phyloP scores from a whole-genome alignment of 37 sponge, comb jelly and placozoan genomes.

The Eunapius fragilis region DNA sequence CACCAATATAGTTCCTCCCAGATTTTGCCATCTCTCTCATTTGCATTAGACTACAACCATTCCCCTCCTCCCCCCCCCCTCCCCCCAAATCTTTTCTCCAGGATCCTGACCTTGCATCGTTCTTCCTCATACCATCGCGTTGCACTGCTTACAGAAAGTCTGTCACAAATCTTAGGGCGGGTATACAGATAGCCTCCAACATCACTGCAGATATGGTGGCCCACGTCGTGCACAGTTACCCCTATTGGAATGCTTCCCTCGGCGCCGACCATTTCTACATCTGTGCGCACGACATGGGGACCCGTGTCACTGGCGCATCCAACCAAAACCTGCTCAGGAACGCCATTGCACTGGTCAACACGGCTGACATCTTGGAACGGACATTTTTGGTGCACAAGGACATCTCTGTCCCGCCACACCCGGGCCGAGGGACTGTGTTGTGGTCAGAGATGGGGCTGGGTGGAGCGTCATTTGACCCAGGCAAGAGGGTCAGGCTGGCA shows the following conservation, averaged over 20 bases:
- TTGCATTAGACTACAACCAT: not conserved
- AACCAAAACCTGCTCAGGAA: constrained; percentile 52
- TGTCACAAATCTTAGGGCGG: constrained; percentile 24
- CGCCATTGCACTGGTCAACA: constrained; percentile 75
- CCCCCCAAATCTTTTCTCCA: not conserved
- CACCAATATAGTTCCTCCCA: not conserved
- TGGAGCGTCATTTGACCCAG: constrained; percentile 43
- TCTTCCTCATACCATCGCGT: constrained; percentile 73
- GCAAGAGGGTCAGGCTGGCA: constrained; percentile 38
- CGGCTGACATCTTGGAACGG: constrained; percentile 56
- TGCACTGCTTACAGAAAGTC: constrained; percentile 83
- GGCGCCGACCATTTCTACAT: constrained; percentile 79
- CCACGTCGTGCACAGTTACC: constrained; percentile 29
- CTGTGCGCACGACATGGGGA: constrained; percentile 85
- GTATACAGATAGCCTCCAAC: constrained; percentile 41
- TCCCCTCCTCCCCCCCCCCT: not conserved
- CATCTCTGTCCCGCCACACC: constrained; percentile 73
- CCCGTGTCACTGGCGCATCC: constrained; percentile 27
- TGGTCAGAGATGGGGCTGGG: constrained; percentile 62
- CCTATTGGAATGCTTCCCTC: constrained; percentile 68
- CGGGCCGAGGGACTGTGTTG: constrained; percentile 57
- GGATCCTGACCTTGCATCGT: constrained; percentile 50
- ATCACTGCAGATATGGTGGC: constrained; percentile 51
- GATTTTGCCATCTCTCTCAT: not conserved
- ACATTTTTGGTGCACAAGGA: constrained; percentile 77